Percentiles rank a stretch among this genome's conserved stretches.
Evolutionary conservation across 2,113 vertebrate genomes (phyloP).

Genomic region (Xyrauchen texanus): DNA sequence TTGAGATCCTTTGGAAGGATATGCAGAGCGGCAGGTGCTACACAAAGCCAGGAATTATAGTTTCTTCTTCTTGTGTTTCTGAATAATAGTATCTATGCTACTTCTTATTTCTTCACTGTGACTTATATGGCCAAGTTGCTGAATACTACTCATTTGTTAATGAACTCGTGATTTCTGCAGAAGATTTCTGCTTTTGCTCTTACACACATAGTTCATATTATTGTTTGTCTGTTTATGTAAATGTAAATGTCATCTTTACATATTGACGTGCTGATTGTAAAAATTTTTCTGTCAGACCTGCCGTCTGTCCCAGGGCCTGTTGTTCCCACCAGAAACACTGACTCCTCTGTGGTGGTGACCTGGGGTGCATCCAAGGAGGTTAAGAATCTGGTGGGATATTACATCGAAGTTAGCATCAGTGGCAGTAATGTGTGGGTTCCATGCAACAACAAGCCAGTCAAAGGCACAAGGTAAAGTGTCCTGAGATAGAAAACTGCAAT

Average conservation of each 20-base stretch:
- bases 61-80: too few relatives aligned
- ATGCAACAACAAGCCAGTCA: slow-evolving; percentile 97
- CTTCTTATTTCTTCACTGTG: too few relatives aligned
- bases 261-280: not conserved
- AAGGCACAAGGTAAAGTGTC: slow-evolving; percentile 82
- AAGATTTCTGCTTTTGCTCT: too few relatives aligned
- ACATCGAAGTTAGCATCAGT: slow-evolving; percentile 84
- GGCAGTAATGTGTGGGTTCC: slow-evolving; percentile 90
- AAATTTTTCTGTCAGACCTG: slow-evolving; percentile 79
- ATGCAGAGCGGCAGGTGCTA: too few relatives aligned
- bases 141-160: too few relatives aligned
- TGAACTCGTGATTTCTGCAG: too few relatives aligned
- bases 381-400: slow-evolving; percentile 88
- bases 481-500: slow-evolving; percentile 7
- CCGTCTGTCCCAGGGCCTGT: slow-evolving; percentile 82
- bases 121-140: too few relatives aligned
- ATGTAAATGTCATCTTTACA: not conserved
- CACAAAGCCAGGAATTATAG: too few relatives aligned
- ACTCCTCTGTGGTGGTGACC: slow-evolving; percentile 85
- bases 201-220: too few relatives aligned
- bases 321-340: slow-evolving; percentile 86
- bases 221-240: too few relatives aligned
- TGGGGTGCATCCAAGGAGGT: slow-evolving; percentile 87
- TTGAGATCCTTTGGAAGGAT: too few relatives aligned
- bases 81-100: too few relatives aligned